These are phyloP conservation scores for Eilema griseolum DNA, from an alignment of 2,888 invertebrate genomes.

Conservation along the genomic window DNA sequence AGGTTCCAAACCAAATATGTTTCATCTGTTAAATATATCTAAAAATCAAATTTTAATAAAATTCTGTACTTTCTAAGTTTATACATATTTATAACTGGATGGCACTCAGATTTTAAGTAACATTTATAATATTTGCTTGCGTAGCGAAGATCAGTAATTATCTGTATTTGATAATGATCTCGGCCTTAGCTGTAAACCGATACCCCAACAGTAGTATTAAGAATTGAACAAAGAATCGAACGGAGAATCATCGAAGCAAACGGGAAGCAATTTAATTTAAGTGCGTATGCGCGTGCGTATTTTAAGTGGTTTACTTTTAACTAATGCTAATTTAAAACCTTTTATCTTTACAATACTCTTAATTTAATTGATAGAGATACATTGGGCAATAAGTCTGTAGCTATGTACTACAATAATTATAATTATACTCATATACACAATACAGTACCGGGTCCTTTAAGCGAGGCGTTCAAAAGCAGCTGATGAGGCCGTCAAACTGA, in stretches of 20 bases:
- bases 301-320: not conserved
- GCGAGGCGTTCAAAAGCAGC: no score
- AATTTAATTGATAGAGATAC: not conserved
- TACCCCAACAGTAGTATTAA: not conserved
- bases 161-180: not conserved
- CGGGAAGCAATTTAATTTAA: not conserved
- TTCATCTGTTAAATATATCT: no score
- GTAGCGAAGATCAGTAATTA: not conserved
- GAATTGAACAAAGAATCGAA: not conserved
- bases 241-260: not conserved
- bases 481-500: no score
- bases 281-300: not conserved
- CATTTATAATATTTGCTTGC: no score
- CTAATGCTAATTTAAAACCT: not conserved
- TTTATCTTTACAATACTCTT: not conserved
- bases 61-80: no score
- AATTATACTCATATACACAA: no score
- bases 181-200: not conserved
- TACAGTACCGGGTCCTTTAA: no score
- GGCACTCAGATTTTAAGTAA: no score
- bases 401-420: no score
- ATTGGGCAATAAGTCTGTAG: not conserved
- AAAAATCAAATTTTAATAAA: no score
- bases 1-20: no score
- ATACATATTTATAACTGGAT: no score